Evolutionary conservation across 2,797 vertebrate species (phyloP), one percentile per base, ranked within the genome.

Genomic region (Pangasius mekongensis): DNA sequence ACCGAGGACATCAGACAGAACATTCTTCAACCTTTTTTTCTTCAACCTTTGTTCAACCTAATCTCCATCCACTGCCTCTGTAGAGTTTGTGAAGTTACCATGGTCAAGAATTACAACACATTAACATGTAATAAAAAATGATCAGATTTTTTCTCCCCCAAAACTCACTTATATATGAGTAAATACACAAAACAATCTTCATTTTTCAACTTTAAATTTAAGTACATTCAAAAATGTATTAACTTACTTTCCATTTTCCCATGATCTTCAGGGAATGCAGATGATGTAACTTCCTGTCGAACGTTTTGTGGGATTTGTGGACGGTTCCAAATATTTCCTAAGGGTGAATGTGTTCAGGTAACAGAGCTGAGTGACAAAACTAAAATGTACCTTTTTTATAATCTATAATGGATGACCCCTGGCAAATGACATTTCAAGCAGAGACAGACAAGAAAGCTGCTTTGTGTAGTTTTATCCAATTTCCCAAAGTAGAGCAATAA

Each of bases 1-100:
- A 56, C 43, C 85, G 33, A 76, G 33, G 9, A 58, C 66, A 86
- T 58, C 36, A 10, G 49, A 81, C n/a, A 87, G 30, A 73, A 64
- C 67, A 24, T 43, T 76, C 16, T 43, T 81, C 11, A 22, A 52
- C 14, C 47, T 83, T 64, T 64, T 43, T 58, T 47, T 24, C 43
- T 36, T 5, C 20, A 64, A 24, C 3, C 33, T 18, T 83, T 56
- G 62, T 60, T 24, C 11, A 60, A 27, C 76, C 18, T 2, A 77
- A 77, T 77, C 52, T 36, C 52, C 5, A 39, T 24, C 22, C 5
- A 60, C 11, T 64, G 80, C 58, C 36, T 62, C 36, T 64, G 58
- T 62, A 16, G 22, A 62, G 24, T 16, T 62, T 27, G 13, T 82
- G 2, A 24, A 6, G 43, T 82, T 62, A 16, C 36, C 13, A 82